Evolutionary conservation across 1,140 invertebrate species (phyloP).

Genomic region (Doryteuthis pealeii): DNA sequence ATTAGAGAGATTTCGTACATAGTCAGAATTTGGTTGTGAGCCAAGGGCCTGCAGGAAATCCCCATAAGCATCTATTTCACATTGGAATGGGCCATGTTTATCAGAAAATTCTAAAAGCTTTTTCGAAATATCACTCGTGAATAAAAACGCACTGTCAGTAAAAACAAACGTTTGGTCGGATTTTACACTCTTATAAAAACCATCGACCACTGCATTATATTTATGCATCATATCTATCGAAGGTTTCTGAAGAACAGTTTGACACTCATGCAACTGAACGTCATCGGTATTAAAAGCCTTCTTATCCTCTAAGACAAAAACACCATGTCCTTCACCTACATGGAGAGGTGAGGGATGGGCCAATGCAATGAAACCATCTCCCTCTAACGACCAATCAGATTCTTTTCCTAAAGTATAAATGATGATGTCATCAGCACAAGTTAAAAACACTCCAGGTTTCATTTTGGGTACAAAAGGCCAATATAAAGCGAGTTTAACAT

Average conservation of each 20-base stretch:
- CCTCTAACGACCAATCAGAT: slow-evolving; percentile 45
- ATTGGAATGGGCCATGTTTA: slow-evolving; percentile 43
- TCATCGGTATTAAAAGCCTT: slow-evolving; percentile 26
- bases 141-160: slow-evolving; percentile 63
- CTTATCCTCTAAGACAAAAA: slow-evolving; percentile 57
- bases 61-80: slow-evolving; percentile 63
- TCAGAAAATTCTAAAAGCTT: slow-evolving; percentile 55
- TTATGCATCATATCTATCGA: slow-evolving; percentile 51
- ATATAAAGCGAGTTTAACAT: slow-evolving; percentile 61
- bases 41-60: slow-evolving; percentile 63
- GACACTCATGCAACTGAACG: slow-evolving; percentile 44
- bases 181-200: slow-evolving; percentile 30
- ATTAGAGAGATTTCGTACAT: slow-evolving; percentile 49
- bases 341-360: slow-evolving; percentile 60
- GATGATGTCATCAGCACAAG: slow-evolving; percentile 62
- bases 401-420: slow-evolving; percentile 52
- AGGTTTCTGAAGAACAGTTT: slow-evolving; percentile 62
- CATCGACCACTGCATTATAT: slow-evolving; percentile 52
- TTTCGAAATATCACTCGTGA: slow-evolving; percentile 55
- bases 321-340: slow-evolving; percentile 61
- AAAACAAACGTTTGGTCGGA: slow-evolving; percentile 56
- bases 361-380: slow-evolving; percentile 59
- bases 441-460: slow-evolving; percentile 61
- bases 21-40: slow-evolving; percentile 41
- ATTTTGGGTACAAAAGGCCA: slow-evolving; percentile 59